Conservation (phyloP, 2,797 vertebrate genomes). For the Protosalanx chinensis region DNA sequence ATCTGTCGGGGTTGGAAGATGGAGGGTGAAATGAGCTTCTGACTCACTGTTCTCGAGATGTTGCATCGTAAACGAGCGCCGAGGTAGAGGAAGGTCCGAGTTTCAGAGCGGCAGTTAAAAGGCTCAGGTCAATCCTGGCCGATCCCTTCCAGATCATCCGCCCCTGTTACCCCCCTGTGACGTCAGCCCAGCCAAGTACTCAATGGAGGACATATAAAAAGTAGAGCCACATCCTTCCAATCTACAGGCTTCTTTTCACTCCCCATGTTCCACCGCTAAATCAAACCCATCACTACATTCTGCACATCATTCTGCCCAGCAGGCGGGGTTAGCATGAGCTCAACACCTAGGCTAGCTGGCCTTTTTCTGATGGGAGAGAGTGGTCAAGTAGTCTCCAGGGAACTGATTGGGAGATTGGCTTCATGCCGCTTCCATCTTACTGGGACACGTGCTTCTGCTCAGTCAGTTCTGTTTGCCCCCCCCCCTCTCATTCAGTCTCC, state of each 20-base stretch:
- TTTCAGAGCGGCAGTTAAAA: too few species aligned
- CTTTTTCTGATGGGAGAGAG: neutral
- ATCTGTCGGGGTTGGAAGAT: neutral
- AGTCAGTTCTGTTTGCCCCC: constrained; percentile 24
- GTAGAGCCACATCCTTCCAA: neutral
- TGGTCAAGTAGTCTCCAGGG: constrained; percentile 27
- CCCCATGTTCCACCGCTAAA: neutral
- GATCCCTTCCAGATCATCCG: too few species aligned
- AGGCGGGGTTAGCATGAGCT: neutral
- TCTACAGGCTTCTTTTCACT: neutral
- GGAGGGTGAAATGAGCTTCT: neutral
- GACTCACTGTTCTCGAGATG: neutral
- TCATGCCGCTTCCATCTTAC: constrained; percentile 44
- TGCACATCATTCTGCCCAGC: neutral
- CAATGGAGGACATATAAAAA: neutral
- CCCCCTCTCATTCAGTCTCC: neutral
- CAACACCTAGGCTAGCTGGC: neutral
- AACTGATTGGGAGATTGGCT: constrained; percentile 19
- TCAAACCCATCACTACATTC: constrained; percentile 18
- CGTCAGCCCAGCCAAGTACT: too few species aligned
- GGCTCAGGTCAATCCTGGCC: too few species aligned
- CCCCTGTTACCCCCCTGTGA: neutral
- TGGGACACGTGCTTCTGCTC: constrained; percentile 70
- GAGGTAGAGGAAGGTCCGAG: neutral
- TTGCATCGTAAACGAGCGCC: neutral